These are phyloP conservation scores for Tetramorium alpestre DNA, from an alignment of 1,140 invertebrate species.

Conservation along the genomic window DNA sequence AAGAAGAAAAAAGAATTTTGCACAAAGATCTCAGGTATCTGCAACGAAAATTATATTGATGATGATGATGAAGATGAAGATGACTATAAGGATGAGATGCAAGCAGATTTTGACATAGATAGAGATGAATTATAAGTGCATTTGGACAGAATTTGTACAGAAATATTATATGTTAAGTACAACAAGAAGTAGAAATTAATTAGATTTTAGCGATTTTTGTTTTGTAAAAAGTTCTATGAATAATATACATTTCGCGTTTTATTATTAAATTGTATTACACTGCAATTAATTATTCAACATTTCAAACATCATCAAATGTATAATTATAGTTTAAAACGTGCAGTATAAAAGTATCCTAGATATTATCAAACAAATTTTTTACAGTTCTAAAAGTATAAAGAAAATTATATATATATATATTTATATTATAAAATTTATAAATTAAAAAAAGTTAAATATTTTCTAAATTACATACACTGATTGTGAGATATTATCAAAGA, in stretches of 20 bases:
- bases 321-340: background rate
- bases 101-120: background rate
- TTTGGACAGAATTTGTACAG: background rate
- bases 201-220: background rate
- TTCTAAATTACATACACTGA: background rate
- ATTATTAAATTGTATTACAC: background rate
- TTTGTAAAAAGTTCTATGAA: background rate
- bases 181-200: background rate
- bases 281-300: background rate
- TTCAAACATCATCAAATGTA: background rate
- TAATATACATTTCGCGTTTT: background rate
- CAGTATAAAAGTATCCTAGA: background rate
- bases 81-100: background rate
- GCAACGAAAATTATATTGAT: slow-evolving; percentile 58
- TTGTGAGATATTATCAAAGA: too few species aligned
- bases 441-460: background rate
- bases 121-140: slow-evolving; percentile 40
- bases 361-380: background rate
- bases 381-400: background rate
- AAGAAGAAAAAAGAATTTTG: slow-evolving; percentile 65
- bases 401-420: background rate
- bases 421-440: background rate
- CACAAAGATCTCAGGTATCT: slow-evolving; percentile 63
- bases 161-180: slow-evolving; percentile 2
- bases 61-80: slow-evolving; percentile 38